These are phyloP conservation scores for Echeneis naucrates DNA, from an alignment of 2,797 vertebrate genomes.

Conservation along the genomic window DNA sequence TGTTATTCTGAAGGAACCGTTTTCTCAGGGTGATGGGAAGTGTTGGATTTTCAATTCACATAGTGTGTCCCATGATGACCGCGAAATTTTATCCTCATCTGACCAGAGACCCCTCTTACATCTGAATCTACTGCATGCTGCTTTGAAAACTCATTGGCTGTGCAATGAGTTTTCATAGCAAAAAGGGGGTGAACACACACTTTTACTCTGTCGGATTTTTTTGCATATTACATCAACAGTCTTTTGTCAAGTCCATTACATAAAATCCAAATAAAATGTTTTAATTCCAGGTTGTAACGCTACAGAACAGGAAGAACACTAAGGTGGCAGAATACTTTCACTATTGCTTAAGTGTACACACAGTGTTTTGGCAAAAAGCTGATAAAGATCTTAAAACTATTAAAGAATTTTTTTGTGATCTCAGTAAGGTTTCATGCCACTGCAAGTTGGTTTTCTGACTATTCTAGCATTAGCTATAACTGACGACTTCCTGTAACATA, in stretches of 20 bases:
- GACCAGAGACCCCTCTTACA: background rate
- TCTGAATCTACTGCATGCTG: background rate
- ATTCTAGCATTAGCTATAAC: slow-evolving; percentile 2
- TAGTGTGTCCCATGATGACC: background rate
- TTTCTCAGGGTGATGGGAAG: background rate
- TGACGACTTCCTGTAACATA: background rate
- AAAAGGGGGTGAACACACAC: background rate
- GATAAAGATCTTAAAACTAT: background rate
- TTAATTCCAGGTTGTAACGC: background rate
- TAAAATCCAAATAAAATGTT: background rate
- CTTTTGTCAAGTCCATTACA: background rate
- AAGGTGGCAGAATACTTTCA: background rate
- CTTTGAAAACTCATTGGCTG: background rate
- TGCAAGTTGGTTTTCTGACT: background rate
- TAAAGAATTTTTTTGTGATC: background rate
- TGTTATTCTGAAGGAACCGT: background rate
- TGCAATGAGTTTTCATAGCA: background rate
- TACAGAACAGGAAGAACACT: background rate
- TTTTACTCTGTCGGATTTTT: background rate
- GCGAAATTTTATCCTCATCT: slow-evolving; percentile 3
- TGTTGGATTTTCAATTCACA: background rate
- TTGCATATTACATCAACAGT: background rate
- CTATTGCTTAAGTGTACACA: background rate
- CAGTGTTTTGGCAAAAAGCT: background rate
- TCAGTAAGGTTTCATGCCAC: background rate